Conservation (phyloP, 2,113 vertebrate genomes). For the Rhabdomys dilectus region DNA sequence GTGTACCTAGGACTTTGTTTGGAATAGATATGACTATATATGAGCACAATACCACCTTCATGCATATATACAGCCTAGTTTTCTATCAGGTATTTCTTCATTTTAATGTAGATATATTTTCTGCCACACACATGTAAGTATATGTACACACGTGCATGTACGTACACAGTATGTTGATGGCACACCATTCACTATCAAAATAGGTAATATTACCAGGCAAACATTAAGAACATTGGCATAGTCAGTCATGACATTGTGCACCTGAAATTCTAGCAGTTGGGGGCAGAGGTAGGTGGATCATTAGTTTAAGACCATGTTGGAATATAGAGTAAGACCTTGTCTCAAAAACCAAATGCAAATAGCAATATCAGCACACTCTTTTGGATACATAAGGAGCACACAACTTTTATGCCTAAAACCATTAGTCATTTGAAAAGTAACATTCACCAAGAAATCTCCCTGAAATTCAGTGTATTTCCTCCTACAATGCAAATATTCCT, state of each 20-base stretch:
- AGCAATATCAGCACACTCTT: too few species aligned
- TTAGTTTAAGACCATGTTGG: neutral
- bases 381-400: neutral
- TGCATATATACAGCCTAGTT: neutral
- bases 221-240: neutral
- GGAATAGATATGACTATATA: fast-evolving
- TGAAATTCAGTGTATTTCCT: neutral
- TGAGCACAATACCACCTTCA: neutral
- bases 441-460: neutral
- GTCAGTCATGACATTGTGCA: too few species aligned
- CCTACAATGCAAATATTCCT: neutral
- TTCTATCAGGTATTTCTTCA: neutral
- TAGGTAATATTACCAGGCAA: neutral
- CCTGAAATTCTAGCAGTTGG: neutral
- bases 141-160: fast-evolving
- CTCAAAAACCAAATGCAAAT: neutral
- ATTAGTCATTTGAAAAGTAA: neutral
- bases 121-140: neutral
- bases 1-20: neutral
- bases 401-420: neutral
- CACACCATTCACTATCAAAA: neutral
- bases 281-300: neutral
- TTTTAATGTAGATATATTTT: neutral
- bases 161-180: neutral
- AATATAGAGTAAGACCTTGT: neutral